Evolutionary conservation across 2,797 vertebrate genomes (phyloP).

Genomic region (Macropodus opercularis): DNA sequence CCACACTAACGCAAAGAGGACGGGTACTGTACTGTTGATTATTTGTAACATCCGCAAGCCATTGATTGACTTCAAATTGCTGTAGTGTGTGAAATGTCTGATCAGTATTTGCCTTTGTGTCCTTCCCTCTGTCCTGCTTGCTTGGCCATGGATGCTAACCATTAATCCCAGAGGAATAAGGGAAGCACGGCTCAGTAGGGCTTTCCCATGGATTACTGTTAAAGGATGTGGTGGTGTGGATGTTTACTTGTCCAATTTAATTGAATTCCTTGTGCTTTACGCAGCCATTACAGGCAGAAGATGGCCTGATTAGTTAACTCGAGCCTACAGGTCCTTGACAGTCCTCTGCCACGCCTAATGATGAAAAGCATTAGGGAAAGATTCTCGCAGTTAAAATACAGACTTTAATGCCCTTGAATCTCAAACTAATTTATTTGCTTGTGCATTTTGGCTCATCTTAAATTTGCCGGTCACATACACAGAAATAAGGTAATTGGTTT

Average conservation of each 20-base stretch:
- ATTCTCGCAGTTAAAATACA: slow-evolving; percentile 46
- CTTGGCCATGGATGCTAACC: slow-evolving; percentile 38
- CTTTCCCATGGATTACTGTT: slow-evolving; percentile 61
- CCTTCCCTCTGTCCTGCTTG: slow-evolving; percentile 27
- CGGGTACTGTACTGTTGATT: slow-evolving; percentile 10
- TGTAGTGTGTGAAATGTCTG: slow-evolving; percentile 9
- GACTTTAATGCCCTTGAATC: slow-evolving; percentile 47
- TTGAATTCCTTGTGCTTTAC: slow-evolving; percentile 65
- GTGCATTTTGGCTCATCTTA: slow-evolving; percentile 43
- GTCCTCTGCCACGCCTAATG: slow-evolving; percentile 28
- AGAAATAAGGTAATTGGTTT: slow-evolving; percentile 57
- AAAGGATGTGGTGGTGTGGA: slow-evolving; percentile 62
- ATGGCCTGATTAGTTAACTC: slow-evolving; percentile 66
- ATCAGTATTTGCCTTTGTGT: slow-evolving; percentile 1
- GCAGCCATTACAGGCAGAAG: slow-evolving; percentile 51
- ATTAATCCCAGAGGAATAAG: slow-evolving; percentile 42
- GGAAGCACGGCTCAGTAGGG: slow-evolving; percentile 27
- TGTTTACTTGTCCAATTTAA: slow-evolving; percentile 71
- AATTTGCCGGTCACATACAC: slow-evolving; percentile 43
- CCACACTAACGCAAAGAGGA: slow-evolving; percentile 13
- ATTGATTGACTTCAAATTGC: slow-evolving; percentile 12
- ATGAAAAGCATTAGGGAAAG: slow-evolving; percentile 42
- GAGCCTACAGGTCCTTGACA: slow-evolving; percentile 48
- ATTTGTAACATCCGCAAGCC: slow-evolving; percentile 16
- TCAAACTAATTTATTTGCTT: slow-evolving; percentile 12